Evolutionary conservation across 2,888 invertebrate genomes (phyloP), one percentile per base, ranked within the genome.

Genomic region (Blomia tropicalis): DNA sequence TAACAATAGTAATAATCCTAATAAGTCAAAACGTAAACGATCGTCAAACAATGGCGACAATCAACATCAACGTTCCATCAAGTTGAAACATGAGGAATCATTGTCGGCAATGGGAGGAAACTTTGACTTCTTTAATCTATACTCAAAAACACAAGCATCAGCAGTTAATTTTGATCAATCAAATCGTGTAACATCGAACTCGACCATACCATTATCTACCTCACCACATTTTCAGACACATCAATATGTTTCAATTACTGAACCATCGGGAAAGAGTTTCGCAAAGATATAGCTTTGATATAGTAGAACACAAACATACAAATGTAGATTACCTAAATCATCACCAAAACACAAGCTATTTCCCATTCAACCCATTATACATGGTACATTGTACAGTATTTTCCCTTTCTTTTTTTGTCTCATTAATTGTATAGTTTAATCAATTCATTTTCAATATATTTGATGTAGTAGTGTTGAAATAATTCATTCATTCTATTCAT

Each of bases 181-280:
- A 22, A 47, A 14, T 22, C 23, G 23, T 11, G n/a, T 47, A 27
- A 11, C 22, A 11, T 25, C 51, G 22, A 17, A 14, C 41, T 25
- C 51, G 14, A 47, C 51, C n/a, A 41, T n/a, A 14, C 41, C 41
- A 41, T 47, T 27, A 47, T 27, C 51, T 47, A 47, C 51, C 51
- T 47, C 51, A 47, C 7, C 7, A 7, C 51, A 47, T 27, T 47
- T 25, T n/a, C 51, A 47, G 5, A n/a, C 51, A 27, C 7, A 7
- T n/a, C 51, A 47, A 27, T 47, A 47, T 27, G 51, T n/a, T n/a
- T 14, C 7, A 14, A 19, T 14, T 11, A 19, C 27, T 11, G 51
- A 7, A 22, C 23, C 7, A 47, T 7, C 51, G n/a, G 22, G 22
- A 7, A 47, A 47, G n/a, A 47, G 22, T 47, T 47, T 47, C 22